Evolutionary conservation across 2,888 invertebrate genomes (phyloP).

Genomic region (Oscheius sp.): DNA sequence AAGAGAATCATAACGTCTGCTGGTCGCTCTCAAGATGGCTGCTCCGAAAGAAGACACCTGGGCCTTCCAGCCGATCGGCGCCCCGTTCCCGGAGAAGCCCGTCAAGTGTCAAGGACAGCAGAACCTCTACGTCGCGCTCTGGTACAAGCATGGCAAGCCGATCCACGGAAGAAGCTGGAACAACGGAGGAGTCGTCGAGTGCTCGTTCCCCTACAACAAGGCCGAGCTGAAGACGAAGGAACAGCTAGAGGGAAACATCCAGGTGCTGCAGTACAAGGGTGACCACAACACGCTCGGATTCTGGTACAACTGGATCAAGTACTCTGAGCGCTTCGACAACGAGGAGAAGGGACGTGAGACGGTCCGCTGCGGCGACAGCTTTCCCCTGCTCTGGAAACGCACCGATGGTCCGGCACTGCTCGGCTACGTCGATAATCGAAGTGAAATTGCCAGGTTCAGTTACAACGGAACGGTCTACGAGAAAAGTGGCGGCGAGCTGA

Average conservation of each 20-base stretch:
- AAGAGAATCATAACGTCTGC: not conserved
- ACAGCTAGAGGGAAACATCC: constrained; percentile 68
- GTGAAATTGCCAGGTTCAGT: constrained; percentile 66
- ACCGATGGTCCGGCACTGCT: constrained; percentile 50
- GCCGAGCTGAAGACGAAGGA: constrained; percentile 59
- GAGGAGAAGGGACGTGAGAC: constrained; percentile 58
- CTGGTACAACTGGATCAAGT: constrained; percentile 71
- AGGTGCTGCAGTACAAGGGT: constrained; percentile 68
- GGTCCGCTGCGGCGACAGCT: constrained; percentile 66
- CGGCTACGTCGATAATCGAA: constrained; percentile 68
- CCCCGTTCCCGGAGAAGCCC: constrained; percentile 52
- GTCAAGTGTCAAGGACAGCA: constrained; percentile 48
- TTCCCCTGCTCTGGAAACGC: constrained; percentile 67
- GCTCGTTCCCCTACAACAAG: constrained; percentile 65
- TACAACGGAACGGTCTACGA: constrained; percentile 54
- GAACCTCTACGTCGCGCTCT: constrained; percentile 48
- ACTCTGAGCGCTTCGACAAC: constrained; percentile 63
- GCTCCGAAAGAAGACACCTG: constrained; percentile 23
- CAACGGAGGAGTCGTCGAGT: constrained; percentile 67
- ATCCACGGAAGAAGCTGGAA: constrained; percentile 65
- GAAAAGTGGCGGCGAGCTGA: constrained; percentile 53
- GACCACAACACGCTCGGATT: constrained; percentile 65
- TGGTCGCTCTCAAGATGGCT: not conserved
- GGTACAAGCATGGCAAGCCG: constrained; percentile 35
- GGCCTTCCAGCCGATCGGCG: constrained; percentile 53